These are phyloP conservation scores for Plutomurus gul DNA, from an alignment of 1,140 invertebrate species.

Conservation along the genomic window DNA sequence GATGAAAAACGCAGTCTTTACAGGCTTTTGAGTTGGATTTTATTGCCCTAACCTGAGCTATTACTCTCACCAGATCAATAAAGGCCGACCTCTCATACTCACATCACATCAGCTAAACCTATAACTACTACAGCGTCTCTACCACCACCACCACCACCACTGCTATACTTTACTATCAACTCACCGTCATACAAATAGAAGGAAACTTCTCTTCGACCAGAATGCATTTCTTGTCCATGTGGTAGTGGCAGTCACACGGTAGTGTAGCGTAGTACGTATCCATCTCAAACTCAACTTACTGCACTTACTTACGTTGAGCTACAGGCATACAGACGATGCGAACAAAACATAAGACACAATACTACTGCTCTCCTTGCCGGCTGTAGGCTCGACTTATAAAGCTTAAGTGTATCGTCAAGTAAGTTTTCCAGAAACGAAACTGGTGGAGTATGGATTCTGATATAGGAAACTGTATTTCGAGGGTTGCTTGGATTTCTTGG, in stretches of 20 bases:
- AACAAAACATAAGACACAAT: too few species aligned
- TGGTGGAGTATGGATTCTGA: not conserved
- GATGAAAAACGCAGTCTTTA: conserved; percentile 37
- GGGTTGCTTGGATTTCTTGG: not conserved
- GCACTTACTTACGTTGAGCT: too few species aligned
- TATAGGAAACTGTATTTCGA: not conserved
- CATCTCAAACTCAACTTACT: not conserved
- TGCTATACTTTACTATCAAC: too few species aligned
- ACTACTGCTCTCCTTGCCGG: too few species aligned
- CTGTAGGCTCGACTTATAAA: not conserved
- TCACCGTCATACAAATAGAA: not conserved
- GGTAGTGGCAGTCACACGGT: too few species aligned
- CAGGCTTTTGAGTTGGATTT: conserved; percentile 43
- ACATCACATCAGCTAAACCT: conserved; percentile 28
- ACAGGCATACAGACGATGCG: too few species aligned
- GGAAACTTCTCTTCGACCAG: not conserved
- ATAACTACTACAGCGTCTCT: not conserved
- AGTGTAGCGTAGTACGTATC: not conserved
- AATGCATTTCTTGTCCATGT: not conserved
- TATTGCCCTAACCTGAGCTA: conserved; percentile 45
- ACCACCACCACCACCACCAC: not conserved
- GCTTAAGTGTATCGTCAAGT: not conserved
- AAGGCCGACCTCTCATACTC: conserved; percentile 18
- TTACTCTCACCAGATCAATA: conserved; percentile 45
- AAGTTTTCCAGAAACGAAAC: conserved; percentile 11